Evolutionary conservation across 2,888 invertebrate genomes (phyloP).

Genomic region (Miltochrista miniata): DNA sequence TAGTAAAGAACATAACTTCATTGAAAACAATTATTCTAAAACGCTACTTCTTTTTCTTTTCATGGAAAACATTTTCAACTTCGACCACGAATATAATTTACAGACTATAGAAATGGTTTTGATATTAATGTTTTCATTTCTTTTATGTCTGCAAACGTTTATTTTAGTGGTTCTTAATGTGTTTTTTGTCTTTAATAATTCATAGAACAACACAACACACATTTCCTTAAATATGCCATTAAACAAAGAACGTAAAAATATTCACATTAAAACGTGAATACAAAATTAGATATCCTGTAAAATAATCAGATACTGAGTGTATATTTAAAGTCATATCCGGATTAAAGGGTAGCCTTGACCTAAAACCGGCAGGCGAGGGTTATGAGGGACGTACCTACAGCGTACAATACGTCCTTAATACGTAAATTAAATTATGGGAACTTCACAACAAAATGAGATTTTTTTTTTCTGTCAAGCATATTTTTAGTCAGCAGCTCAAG

Average conservation of each 20-base stretch:
- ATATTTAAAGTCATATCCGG: slow-evolving; percentile 31
- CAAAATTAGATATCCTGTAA: slow-evolving; percentile 32
- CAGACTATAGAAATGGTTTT: no score
- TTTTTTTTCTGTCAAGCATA: no score
- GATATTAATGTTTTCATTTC: no score
- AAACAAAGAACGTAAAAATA: slow-evolving; percentile 7
- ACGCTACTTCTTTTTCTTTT: no score
- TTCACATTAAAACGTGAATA: slow-evolving; percentile 28
- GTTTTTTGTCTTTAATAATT: not conserved
- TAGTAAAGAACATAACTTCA: no score
- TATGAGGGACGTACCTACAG: slow-evolving; percentile 33
- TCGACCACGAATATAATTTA: no score
- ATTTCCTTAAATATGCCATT: not conserved
- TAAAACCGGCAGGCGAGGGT: slow-evolving; percentile 17
- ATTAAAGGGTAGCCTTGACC: slow-evolving; percentile 30
- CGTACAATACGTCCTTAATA: slow-evolving; percentile 21
- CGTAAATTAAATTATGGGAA: slow-evolving; percentile 28
- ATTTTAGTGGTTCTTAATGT: no score
- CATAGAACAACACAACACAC: not conserved
- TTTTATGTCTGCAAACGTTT: no score
- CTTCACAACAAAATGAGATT: slow-evolving; percentile 4
- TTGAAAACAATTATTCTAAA: no score
- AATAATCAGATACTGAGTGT: slow-evolving; percentile 36
- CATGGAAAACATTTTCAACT: no score
- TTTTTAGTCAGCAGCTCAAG: no score